Base-by-base conservation (phyloP, 2,888 invertebrate species). In the Mythimna albipuncta region DNA sequence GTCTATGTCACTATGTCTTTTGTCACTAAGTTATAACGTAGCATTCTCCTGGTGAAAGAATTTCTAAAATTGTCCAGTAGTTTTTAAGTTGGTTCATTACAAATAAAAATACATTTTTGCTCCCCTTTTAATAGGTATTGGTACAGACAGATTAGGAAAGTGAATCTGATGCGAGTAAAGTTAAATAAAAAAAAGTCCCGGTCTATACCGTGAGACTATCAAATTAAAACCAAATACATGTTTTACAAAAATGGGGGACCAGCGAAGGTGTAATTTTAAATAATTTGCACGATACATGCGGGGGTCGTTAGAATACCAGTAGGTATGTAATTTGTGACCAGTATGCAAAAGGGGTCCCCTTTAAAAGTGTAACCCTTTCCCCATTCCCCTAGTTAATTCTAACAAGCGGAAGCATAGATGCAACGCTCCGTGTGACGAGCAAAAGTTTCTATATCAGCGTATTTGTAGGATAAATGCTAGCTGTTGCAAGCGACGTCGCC, bases 271-370 rank as follows among this genome's bases (percentile, higher is more conserved):
- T 26, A 13, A 63, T 5, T 11, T 68, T 6, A 13, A 63, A 38
- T 69, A 44, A n/a, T 41, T 68, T 32, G 26, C 16, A 44, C 65
- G 19, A 26, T 44, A 35, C 21, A 19, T 54, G n/a, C n/a, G 10
- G 38, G 47, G 32, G 41, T 54, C 35, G 26, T 6, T 38, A 38
- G n/a, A 26, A 52, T 63, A 47, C 57, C 58, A 32, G 41, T n/a
- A 35, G 38, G n/a, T 21, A 32, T 41, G 21, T n/a, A 16, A 7
- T 72, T 66, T 71, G 41, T 64, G n/a, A 57, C 74, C 44, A 52
- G 64, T 47, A 64, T 16, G 61, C 52, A 55, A 55, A 75, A 44
- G 62, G 80, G 44, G 26, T 11, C 55, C 35, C 50, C 10, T 63
- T 26, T 26, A 58, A 4, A 11, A 21, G 26, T 6, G n/a, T 32